These are phyloP conservation scores for Phycodurus eques DNA, from an alignment of 2,113 vertebrate genomes.

Conservation along the genomic window DNA sequence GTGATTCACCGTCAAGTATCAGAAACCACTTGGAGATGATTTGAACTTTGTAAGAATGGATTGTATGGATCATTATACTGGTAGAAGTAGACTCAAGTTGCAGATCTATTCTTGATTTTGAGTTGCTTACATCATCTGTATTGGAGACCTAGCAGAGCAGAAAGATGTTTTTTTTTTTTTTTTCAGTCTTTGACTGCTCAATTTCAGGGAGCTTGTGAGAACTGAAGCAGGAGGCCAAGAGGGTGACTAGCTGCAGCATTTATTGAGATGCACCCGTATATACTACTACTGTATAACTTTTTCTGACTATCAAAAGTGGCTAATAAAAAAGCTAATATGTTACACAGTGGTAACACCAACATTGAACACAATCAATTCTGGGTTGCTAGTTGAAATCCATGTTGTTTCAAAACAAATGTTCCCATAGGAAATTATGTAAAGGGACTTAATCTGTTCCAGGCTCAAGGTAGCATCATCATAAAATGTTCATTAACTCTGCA, in stretches of 20 bases:
- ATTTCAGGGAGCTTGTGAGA: neutral
- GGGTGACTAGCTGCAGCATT: neutral
- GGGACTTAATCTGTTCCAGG: no score
- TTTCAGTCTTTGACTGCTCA: neutral
- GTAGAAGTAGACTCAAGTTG: neutral
- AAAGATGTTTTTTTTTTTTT: neutral
- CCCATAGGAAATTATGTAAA: no score
- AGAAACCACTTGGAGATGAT: neutral
- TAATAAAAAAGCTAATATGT: no score
- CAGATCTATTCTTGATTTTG: neutral
- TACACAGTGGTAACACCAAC: no score
- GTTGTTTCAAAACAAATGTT: no score
- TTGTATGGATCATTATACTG: neutral
- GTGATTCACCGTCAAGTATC: neutral
- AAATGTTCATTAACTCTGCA: no score
- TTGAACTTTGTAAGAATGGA: neutral
- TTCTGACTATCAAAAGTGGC: no score
- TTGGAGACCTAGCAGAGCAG: neutral
- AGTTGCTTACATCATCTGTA: neutral
- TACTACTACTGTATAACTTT: no score
- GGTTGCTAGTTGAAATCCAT: no score
- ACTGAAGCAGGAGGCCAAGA: neutral
- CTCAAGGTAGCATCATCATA: no score
- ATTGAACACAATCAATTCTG: no score
- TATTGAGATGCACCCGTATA: no score